Evolutionary conservation across 2,113 vertebrate species (phyloP).

Genomic region (Addax nasomaculatus): DNA sequence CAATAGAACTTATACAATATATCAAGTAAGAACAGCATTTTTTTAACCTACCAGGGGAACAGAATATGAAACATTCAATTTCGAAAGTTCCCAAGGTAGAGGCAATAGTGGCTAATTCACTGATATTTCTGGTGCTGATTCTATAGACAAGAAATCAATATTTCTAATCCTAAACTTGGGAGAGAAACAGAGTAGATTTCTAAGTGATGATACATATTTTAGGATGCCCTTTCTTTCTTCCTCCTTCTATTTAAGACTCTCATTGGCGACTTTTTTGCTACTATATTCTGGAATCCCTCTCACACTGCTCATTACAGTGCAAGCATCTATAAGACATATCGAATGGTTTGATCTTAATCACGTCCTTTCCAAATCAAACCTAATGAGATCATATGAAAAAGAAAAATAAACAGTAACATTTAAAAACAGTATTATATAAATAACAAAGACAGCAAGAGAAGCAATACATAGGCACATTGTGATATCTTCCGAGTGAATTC

Average conservation of each 20-base stretch:
- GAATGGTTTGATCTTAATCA: background rate
- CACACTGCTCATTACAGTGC: background rate
- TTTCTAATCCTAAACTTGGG: background rate
- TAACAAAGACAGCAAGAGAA: background rate
- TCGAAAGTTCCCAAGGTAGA: slow-evolving; percentile 31
- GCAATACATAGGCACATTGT: background rate
- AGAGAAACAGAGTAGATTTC: background rate
- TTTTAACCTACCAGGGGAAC: slow-evolving; percentile 20
- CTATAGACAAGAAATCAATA: slow-evolving; percentile 35
- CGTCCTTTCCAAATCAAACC: background rate
- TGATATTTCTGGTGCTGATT: slow-evolving; percentile 32
- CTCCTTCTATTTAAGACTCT: background rate
- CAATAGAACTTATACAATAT: slow-evolving; percentile 52
- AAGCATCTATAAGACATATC: background rate
- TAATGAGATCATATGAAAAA: slow-evolving; percentile 3
- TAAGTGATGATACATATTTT: slow-evolving; percentile 8
- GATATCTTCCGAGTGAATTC: background rate
- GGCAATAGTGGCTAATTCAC: background rate
- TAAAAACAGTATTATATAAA: background rate
- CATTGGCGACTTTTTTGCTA: background rate
- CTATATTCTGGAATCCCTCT: background rate
- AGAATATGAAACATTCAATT: slow-evolving; percentile 32
- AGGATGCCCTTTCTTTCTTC: background rate
- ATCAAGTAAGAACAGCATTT: slow-evolving; percentile 43
- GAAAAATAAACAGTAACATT: background rate